Evolutionary conservation across 2,888 invertebrate genomes (phyloP).

Genomic region (Tetheella fluctuosa): DNA sequence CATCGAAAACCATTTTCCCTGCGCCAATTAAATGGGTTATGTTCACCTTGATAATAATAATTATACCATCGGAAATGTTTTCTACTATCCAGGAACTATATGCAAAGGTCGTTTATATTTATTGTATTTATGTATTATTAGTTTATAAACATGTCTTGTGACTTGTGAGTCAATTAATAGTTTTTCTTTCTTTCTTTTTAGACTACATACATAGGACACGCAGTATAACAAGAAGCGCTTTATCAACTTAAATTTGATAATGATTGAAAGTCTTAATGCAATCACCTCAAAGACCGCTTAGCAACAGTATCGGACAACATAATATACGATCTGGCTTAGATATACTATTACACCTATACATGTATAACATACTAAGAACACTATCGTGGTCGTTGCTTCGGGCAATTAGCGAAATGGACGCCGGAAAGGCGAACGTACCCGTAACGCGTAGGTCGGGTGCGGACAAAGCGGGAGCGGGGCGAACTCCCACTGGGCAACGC

Average conservation of each 20-base stretch:
- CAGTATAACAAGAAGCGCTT: neutral
- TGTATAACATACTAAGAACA: slow-evolving; percentile 32
- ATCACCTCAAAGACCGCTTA: neutral
- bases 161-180: too few relatives aligned
- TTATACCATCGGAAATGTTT: slow-evolving; percentile 6
- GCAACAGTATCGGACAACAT: neutral
- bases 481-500: slow-evolving; percentile 44
- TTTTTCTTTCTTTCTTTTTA: too few relatives aligned
- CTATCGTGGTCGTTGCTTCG: slow-evolving; percentile 37
- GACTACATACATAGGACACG: too few relatives aligned
- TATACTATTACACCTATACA: neutral
- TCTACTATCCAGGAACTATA: slow-evolving; percentile 4
- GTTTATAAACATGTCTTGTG: too few relatives aligned
- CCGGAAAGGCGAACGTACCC: slow-evolving; percentile 59
- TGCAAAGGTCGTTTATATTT: neutral
- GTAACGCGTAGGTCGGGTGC: slow-evolving; percentile 48
- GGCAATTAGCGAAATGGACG: slow-evolving; percentile 74
- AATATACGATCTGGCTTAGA: neutral
- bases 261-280: neutral
- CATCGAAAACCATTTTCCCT: slow-evolving; percentile 7
- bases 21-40: slow-evolving; percentile 1
- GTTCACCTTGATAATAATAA: slow-evolving; percentile 4
- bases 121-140: too few relatives aligned
- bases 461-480: slow-evolving; percentile 34
- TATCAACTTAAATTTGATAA: neutral